These are phyloP conservation scores for Drosophila emarginata DNA, from an alignment of 2,888 invertebrate genomes.

Conservation along the genomic window DNA sequence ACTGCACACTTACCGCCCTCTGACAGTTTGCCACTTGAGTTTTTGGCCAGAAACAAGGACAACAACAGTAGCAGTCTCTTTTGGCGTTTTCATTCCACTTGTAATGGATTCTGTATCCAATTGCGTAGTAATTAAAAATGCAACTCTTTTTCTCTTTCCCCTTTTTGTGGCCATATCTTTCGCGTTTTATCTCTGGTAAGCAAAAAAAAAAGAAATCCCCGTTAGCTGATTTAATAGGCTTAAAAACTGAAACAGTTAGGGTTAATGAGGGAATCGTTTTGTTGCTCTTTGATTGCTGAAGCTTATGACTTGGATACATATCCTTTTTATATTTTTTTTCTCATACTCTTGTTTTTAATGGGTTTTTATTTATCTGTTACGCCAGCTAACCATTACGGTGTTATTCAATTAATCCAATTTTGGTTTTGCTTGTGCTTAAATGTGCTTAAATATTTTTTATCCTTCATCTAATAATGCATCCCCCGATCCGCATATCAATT, in stretches of 20 bases:
- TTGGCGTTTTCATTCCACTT: constrained; percentile 11
- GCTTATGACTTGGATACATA: not conserved
- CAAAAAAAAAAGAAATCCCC: too few relatives aligned
- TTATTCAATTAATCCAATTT: not conserved
- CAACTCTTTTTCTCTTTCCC: constrained; percentile 41
- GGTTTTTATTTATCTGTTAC: not conserved
- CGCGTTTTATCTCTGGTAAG: constrained; percentile 11
- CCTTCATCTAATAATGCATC: not conserved
- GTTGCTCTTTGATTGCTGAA: constrained; percentile 11
- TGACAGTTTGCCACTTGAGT: constrained; percentile 48
- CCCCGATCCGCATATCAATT: too few relatives aligned
- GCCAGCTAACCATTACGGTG: not conserved
- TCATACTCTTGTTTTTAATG: not conserved
- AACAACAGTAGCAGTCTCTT: not conserved
- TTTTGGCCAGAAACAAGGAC: not conserved
- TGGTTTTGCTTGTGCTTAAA: not conserved
- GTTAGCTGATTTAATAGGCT: constrained; percentile 55
- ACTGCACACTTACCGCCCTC: constrained; percentile 29
- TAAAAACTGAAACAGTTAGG: constrained; percentile 62
- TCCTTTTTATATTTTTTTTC: not conserved
- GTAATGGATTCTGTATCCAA: constrained; percentile 66
- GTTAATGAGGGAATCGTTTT: constrained; percentile 22
- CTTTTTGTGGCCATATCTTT: not conserved
- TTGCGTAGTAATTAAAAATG: constrained; percentile 65
- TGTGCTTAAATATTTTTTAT: not conserved